Percentiles rank a stretch among this genome's conserved stretches.
phyloP scores from a whole-genome alignment of 2,113 vertebrate species.

The Seriola aureovittata region DNA sequence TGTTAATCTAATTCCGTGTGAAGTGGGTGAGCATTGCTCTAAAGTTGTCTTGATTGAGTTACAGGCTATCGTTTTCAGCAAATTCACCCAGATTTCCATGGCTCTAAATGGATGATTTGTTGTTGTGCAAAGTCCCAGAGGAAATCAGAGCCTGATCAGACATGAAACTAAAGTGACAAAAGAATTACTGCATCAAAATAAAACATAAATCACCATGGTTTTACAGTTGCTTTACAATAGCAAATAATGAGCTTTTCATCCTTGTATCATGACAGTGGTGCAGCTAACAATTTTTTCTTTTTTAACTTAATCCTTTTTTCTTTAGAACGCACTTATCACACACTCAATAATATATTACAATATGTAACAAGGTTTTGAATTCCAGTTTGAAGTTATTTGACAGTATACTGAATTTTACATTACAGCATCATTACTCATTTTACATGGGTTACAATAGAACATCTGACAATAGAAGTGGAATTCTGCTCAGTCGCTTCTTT shows the following conservation, averaged over 20 bases:
- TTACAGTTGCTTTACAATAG: conserved; percentile 31
- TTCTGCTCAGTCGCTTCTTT: neutral
- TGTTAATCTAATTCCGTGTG: conserved; percentile 77
- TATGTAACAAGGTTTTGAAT: conserved; percentile 4
- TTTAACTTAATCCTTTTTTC: too few species aligned
- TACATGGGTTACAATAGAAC: neutral
- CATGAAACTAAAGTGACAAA: conserved; percentile 70
- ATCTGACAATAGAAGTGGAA: neutral
- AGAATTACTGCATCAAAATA: conserved; percentile 65
- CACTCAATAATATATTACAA: neutral
- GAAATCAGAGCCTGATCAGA: conserved; percentile 79
- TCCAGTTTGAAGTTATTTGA: neutral
- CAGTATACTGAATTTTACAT: neutral
- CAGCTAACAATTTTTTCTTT: neutral
- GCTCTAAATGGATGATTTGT: conserved; percentile 67
- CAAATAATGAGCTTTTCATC: conserved; percentile 30
- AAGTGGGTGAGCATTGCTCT: conserved; percentile 73
- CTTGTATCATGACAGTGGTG: neutral
- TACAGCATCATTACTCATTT: neutral
- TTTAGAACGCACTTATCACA: neutral
- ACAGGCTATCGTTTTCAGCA: conserved; percentile 79
- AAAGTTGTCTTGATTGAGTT: conserved; percentile 80
- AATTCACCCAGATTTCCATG: conserved; percentile 69
- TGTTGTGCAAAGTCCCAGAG: conserved; percentile 61
- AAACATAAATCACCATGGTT: conserved; percentile 51